Conservation (phyloP, 2,113 vertebrate genomes). For the Neoarius graeffei region DNA sequence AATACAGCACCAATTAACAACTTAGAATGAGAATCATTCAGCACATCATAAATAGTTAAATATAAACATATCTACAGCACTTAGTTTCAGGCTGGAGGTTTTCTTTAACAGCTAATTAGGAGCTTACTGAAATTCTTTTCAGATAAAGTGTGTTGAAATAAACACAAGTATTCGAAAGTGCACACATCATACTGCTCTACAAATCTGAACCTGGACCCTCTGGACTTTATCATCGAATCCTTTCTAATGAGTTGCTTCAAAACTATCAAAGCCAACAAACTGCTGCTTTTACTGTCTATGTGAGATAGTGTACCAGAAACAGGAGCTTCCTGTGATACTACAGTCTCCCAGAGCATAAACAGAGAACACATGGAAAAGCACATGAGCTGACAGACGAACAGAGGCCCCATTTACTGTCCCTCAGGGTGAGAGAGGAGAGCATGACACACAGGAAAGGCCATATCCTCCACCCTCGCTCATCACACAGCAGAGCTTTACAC, state of each 20-base stretch:
- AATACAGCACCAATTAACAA: neutral
- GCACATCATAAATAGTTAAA: neutral
- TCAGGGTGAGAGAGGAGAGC: conserved; percentile 18
- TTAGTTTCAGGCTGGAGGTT: neutral
- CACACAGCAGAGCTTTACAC: conserved; percentile 28
- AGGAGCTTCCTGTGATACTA: neutral
- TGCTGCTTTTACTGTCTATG: neutral
- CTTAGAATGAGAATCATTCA: neutral
- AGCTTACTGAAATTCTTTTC: neutral
- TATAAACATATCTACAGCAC: neutral
- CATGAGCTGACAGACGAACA: conserved; percentile 16
- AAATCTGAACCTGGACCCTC: neutral
- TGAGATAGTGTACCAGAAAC: neutral
- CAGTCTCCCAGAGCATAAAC: neutral
- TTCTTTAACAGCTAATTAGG: neutral
- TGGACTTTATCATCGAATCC: neutral
- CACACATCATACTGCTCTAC: neutral
- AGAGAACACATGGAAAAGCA: neutral
- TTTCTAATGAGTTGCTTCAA: neutral
- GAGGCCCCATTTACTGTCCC: conserved; percentile 40
- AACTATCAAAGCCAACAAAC: neutral
- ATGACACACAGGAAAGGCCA: conserved; percentile 20
- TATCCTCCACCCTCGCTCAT: neutral
- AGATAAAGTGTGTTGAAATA: neutral
- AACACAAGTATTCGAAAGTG: neutral